phyloP scores from a whole-genome alignment of 2,888 invertebrate species.

The Thymelicus lineola region DNA sequence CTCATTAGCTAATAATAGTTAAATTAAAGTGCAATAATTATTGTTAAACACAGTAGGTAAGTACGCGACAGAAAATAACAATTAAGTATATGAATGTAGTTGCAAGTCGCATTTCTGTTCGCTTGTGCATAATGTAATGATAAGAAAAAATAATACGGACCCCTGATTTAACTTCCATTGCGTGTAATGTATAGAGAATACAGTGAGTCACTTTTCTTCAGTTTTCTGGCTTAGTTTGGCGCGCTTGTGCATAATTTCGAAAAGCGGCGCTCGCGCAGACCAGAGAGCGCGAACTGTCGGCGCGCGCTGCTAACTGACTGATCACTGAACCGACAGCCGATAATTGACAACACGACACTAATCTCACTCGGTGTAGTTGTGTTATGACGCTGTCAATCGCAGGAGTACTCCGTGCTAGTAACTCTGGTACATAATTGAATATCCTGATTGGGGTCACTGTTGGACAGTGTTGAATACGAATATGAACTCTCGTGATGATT shows the following conservation, averaged over 20 bases:
- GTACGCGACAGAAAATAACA: slow-evolving; percentile 1
- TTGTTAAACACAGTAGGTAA: background rate
- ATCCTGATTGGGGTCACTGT: background rate
- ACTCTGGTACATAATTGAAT: background rate
- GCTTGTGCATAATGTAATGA: slow-evolving; percentile 11
- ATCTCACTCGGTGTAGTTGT: slow-evolving; percentile 2
- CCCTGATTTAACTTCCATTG: slow-evolving; percentile 58
- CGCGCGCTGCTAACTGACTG: slow-evolving; percentile 50
- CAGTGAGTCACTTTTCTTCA: slow-evolving; percentile 41
- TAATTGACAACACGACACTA: slow-evolving; percentile 10
- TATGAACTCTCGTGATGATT: too few species aligned
- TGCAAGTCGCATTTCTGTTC: slow-evolving; percentile 10
- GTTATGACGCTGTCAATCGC: slow-evolving; percentile 20
- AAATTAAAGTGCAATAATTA: background rate
- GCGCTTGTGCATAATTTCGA: slow-evolving; percentile 20
- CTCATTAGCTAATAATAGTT: background rate
- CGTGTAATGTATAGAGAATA: slow-evolving; percentile 36
- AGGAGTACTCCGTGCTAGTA: background rate
- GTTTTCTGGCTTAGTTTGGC: slow-evolving; percentile 11
- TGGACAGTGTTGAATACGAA: too few species aligned
- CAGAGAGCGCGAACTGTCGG: slow-evolving; percentile 58
- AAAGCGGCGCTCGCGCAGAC: slow-evolving; percentile 49
- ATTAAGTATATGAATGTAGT: background rate
- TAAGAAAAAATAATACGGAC: slow-evolving; percentile 53
- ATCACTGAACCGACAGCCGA: slow-evolving; percentile 47